Evolutionary conservation across 2,888 invertebrate species (phyloP), one percentile per base, ranked within the genome.

Genomic region (Drosophila birchii): DNA sequence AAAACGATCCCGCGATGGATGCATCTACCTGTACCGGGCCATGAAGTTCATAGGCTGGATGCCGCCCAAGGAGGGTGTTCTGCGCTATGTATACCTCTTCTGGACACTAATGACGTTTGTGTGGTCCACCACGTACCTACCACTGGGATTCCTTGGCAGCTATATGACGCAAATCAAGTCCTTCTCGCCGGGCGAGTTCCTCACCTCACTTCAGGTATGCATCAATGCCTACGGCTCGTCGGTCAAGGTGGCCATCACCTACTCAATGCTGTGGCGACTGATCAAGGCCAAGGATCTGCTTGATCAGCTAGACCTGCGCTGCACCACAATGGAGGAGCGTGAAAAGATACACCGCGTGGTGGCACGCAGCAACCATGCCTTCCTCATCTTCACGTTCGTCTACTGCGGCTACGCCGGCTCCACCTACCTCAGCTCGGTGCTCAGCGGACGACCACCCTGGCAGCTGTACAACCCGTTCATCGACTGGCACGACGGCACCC

Each of bases 191-290:
- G 81, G 83, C 6, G 81, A 81, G 34, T 89, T 90, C 29, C 74
- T 90, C 0, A 87, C 90, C 11, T 90, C 90, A 1, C 71, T 90
- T 34, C 88, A 89, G 67, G 78, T 79, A 20, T 78, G 80, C 64
- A 62, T 90, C 26, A 90, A 90, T 47, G 78, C 78, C 1, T 76
- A 78, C 9, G 89, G 90, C 2, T 81, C 84, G n/a, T 81, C 80
- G 1, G 67, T 80, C 0, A 90, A 90, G 75, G 70, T 79, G 47
- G 49, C 72, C 16, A 75, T 84, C 1, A 79, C 86, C 7, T 78
- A 76, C 6, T 64, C 76, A 0, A 67, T 88, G 47, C 63, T 87
- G 23, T 69, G 71, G 49, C 80, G 89, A 0, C 66, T 90, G 14
- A 53, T 79, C 23, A 72, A 76, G 32, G 80, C 81, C 9, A 79